Conservation (phyloP, 2,888 invertebrate genomes). For the Trilocha varians region DNA sequence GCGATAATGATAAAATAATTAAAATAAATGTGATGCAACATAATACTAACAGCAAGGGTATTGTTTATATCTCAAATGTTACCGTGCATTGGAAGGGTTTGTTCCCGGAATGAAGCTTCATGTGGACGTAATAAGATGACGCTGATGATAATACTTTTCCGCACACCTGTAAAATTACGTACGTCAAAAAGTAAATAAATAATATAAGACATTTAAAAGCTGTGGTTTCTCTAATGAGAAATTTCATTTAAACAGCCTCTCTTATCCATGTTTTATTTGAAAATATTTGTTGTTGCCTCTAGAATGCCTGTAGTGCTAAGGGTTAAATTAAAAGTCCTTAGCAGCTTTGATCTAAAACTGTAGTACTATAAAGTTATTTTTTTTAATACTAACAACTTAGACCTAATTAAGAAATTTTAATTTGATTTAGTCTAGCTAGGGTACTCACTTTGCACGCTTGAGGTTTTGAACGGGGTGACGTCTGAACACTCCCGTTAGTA, state of each 20-base stretch:
- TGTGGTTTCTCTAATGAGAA: too few species aligned
- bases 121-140: slow-evolving; percentile 86
- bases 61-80: slow-evolving; percentile 14
- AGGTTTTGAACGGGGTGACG: slow-evolving; percentile 75
- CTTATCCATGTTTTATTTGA: too few species aligned
- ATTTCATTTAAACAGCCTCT: too few species aligned
- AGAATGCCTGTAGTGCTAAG: too few species aligned
- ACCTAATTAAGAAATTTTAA: background rate
- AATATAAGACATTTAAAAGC: background rate
- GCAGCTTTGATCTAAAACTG: too few species aligned
- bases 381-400: background rate
- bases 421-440: background rate
- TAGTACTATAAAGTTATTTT: too few species aligned
- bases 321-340: too few species aligned
- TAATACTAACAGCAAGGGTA: background rate
- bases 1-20: too few species aligned
- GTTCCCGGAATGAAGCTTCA: slow-evolving; percentile 86
- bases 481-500: slow-evolving; percentile 46
- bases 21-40: too few species aligned
- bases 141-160: slow-evolving; percentile 84
- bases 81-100: slow-evolving; percentile 86
- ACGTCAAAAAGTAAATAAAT: background rate
- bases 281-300: too few species aligned
- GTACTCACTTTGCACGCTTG: slow-evolving; percentile 79
- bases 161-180: slow-evolving; percentile 75